Conservation (phyloP, 2,797 vertebrate species). For the Pelochelys cantorii region DNA sequence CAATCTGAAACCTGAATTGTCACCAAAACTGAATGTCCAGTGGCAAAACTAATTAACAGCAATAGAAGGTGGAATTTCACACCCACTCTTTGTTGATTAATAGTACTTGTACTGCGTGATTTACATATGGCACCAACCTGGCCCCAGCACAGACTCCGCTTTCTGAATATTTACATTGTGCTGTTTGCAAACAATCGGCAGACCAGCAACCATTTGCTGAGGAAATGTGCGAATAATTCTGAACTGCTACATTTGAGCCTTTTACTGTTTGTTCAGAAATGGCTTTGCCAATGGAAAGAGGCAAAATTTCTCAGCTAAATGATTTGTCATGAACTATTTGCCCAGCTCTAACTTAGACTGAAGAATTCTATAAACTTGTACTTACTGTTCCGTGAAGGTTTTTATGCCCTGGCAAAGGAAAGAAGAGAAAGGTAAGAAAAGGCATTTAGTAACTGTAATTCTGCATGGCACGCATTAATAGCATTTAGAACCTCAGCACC, state of each 20-base stretch:
- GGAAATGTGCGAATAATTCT: neutral
- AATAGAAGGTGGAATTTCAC: neutral
- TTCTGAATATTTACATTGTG: neutral
- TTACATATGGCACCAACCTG: neutral
- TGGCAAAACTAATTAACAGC: neutral
- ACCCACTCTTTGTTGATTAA: neutral
- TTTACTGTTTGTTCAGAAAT: neutral
- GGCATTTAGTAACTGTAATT: neutral
- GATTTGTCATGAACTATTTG: neutral
- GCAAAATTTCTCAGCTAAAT: neutral
- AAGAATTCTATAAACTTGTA: neutral
- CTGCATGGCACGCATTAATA: neutral
- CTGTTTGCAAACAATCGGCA: neutral
- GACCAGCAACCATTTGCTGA: neutral
- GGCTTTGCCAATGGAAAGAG: neutral
- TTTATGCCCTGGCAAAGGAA: constrained; percentile 57
- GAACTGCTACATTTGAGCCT: neutral
- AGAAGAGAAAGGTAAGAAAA: neutral
- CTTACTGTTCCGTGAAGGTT: constrained; percentile 38
- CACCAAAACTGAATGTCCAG: neutral
- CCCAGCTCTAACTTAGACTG: neutral
- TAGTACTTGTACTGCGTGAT: neutral
- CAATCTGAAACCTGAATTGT: neutral
- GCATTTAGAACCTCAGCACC: neutral
- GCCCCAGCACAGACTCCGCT: neutral